Percentiles rank a stretch among this genome's conserved stretches.
phyloP scores from a whole-genome alignment of 2,797 vertebrate species.

The Gadopsis marmoratus region DNA sequence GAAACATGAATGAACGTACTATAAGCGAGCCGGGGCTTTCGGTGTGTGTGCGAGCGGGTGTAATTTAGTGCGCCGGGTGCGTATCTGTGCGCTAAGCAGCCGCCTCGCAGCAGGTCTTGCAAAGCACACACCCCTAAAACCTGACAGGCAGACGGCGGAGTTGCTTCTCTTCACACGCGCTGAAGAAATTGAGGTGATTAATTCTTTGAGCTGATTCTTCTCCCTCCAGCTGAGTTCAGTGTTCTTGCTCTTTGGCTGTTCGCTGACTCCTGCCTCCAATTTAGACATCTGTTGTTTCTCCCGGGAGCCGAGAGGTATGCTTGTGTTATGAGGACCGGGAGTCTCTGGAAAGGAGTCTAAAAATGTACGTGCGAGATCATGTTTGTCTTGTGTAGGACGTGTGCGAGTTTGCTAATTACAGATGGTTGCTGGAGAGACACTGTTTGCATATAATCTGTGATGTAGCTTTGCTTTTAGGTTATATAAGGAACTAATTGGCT shows the following conservation, averaged over 20 bases:
- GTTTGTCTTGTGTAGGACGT: background rate
- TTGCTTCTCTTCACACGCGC: conserved; percentile 7
- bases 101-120: conserved; percentile 5
- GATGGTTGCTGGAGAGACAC: conserved; percentile 12
- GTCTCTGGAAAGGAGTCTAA: conserved; percentile 4
- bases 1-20: conserved; percentile 6
- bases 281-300: conserved; percentile 35
- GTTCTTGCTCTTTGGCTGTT: conserved; percentile 27
- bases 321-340: conserved; percentile 15
- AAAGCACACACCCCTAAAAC: conserved; percentile 15
- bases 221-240: conserved; percentile 18
- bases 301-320: conserved; percentile 11
- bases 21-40: background rate
- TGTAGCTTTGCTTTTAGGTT: conserved; percentile 55
- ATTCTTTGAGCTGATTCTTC: conserved; percentile 31
- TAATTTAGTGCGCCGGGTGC: conserved; percentile 40
- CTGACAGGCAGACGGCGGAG: conserved; percentile 10
- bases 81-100: conserved; percentile 7
- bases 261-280: conserved; percentile 2
- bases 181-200: conserved; percentile 40
- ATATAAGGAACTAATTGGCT: conserved; percentile 66
- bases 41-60: background rate
- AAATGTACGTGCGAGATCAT: background rate
- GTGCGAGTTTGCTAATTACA: conserved; percentile 28
- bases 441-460: conserved; percentile 37